Evolutionary conservation across 1,140 invertebrate genomes (phyloP), one percentile per base, ranked within the genome.

Genomic region (Drosophila ambigua): DNA sequence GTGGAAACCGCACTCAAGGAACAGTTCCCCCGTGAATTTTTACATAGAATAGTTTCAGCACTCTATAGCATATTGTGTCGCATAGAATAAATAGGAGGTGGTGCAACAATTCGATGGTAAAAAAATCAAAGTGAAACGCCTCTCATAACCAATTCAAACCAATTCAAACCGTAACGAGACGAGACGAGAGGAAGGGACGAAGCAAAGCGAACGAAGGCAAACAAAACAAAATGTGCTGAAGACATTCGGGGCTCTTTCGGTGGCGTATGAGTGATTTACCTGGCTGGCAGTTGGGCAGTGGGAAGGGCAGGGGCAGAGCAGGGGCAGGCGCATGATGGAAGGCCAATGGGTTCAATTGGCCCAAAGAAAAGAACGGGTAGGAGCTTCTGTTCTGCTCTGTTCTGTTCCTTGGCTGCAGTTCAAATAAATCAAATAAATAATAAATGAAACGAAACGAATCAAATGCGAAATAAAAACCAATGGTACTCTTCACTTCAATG

Each of bases 391-490:
- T 16, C 49, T 7, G 35, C n/a, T 7, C 26, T n/a, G 13, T 43
- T 16, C 49, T 7, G 35, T 2, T n/a, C 39, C 63, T 48, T 62
- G 46, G 39, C 52, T 71, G 82, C 74, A 85, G 78, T 78, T 73
- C 72, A 87, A 87, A 87, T 85, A 85, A 87, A 85, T 85, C 82
- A 85, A 87, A 85, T 85, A 87, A 85, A 85, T 85, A 85, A 85
- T 87, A 85, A 87, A 76, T 87, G 82, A 85, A 87, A 87, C 82
- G 82, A 85, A 82, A 76, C 82, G 82, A 85, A 85, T 85, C 69
- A 85, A 85, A 87, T 85, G 82, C 69, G 82, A 78, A 87, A 85
- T 85, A 85, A 87, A 85, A 85, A 85, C 87, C 82, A 85, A 87
- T 87, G 82, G 69, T 78, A 78, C 82, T 85, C 82, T 74, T 62